Conservation (phyloP, 2,888 invertebrate species). For the Autographa gamma region DNA sequence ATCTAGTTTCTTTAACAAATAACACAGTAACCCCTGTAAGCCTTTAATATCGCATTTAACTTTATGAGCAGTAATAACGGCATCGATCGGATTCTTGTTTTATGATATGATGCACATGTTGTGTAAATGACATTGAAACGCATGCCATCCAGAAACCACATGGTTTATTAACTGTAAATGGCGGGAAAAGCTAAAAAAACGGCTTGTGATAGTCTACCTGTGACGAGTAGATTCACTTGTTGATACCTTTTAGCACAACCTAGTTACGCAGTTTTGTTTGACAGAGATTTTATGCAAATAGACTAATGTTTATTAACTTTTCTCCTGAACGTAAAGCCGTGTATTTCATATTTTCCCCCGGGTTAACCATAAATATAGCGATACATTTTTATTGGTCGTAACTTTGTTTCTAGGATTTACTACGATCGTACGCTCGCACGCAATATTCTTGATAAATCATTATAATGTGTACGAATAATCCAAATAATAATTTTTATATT, state of each 20-base stretch:
- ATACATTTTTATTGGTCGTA: constrained; percentile 55
- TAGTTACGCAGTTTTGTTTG: neutral
- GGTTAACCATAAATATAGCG: constrained; percentile 45
- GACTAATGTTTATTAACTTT: constrained; percentile 18
- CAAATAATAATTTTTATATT: constrained; percentile 12
- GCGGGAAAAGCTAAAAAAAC: neutral
- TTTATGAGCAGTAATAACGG: neutral
- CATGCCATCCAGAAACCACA: neutral
- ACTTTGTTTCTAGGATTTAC: constrained; percentile 53
- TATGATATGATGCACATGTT: neutral
- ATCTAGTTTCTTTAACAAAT: neutral
- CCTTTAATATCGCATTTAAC: constrained; percentile 18
- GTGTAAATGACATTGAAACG: neutral
- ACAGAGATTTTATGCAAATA: neutral
- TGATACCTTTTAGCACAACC: neutral
- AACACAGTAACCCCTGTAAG: constrained; percentile 5
- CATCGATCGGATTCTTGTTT: neutral
- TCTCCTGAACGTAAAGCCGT: constrained; percentile 14
- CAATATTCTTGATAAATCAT: constrained; percentile 48
- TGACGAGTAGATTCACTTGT: neutral
- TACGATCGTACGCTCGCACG: constrained; percentile 39
- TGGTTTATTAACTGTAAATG: neutral
- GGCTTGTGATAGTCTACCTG: neutral
- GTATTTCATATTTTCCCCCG: constrained; percentile 40
- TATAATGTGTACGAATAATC: constrained; percentile 35